Base-by-base conservation (phyloP, 2,888 invertebrate genomes). In the Cynaeus angustus region DNA sequence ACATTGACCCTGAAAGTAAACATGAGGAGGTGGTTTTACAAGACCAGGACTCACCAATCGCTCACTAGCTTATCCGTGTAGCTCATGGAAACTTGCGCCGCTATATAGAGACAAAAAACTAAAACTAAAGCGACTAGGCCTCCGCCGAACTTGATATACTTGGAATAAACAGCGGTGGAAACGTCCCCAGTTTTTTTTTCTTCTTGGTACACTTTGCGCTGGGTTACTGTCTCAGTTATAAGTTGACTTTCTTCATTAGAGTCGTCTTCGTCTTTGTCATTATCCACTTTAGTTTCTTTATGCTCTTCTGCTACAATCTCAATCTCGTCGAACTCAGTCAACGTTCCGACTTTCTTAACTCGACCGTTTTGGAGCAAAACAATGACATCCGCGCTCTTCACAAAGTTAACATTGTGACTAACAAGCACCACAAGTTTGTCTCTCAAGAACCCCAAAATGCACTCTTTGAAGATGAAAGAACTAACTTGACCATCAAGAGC, bases 401-500 rank as follows among this genome's bases (percentile, higher is more conserved):
- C 16, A 38, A 65, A 72, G 7, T 76, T 67, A 0, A 65, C 37
- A 53, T 77, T 74, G 46, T 77, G 75, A 5, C 73, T 74, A 0
- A 77, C 77, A 14, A 80, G 70, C 50, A 80, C 64, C 16, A 75
- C 72, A 16, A 78, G 46, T 72, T 80, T 78, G 41, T 76, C 73
- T 59, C 74, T 74, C 4, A 81, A 66, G 38, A 78, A 81, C 4
- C 74, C 74, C 64, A 73, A 71, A 33, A 82, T 75, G 61, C 81
- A 95, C 78, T 89, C 88, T 26, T 92, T 88, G 82, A 94, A 94
- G 3, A 92, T 85, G 75, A 91, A 89, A 33, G 90, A 87, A 1
- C 91, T 92, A 0, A 95, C 94, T 61, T 89, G 89, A 0, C 92
- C 87, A 78, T 95, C 95, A 0, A 95, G 91, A 0, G 94, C 93